A percentile compares a stretch with the other conserved stretches of the same genome.
Conservation (phyloP, 1,140 invertebrate species). For the Rhopalosiphum maidis region DNA sequence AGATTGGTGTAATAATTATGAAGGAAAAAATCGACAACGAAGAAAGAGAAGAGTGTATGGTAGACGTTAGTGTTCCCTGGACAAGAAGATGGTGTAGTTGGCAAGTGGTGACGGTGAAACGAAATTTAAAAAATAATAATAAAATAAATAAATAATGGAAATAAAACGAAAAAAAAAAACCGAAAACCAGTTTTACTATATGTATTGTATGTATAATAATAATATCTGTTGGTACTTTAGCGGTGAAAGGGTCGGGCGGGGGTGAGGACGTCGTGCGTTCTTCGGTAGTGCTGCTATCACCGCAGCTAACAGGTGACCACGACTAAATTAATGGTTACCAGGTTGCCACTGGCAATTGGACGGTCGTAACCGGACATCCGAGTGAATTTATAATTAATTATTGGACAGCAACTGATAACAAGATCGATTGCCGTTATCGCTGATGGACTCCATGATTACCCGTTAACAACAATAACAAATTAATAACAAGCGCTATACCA, state of each 20-base stretch:
- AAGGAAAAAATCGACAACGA: neutral
- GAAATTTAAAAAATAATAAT: constrained; percentile 30
- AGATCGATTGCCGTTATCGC: neutral
- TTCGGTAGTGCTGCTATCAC: neutral
- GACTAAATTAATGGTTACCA: neutral
- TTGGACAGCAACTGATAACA: neutral
- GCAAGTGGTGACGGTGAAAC: no score
- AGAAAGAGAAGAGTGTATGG: neutral
- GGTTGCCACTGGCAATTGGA: neutral
- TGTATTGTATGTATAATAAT: neutral
- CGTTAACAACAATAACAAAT: neutral
- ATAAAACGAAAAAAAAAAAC: constrained; percentile 44
- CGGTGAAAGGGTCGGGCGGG: neutral
- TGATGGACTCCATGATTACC: neutral
- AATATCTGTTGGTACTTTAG: neutral
- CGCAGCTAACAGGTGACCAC: constrained; percentile 21
- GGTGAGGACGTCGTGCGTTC: neutral
- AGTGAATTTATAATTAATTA: neutral
- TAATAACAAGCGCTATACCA: neutral
- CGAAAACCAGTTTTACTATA: constrained; percentile 45
- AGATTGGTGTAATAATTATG: neutral
- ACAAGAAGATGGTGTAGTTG: neutral
- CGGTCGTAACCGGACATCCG: neutral
- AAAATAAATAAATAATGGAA: neutral
- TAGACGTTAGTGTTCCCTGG: neutral